Base-by-base conservation (phyloP, 2,113 vertebrate genomes). In the Takifugu bimaculatus region DNA sequence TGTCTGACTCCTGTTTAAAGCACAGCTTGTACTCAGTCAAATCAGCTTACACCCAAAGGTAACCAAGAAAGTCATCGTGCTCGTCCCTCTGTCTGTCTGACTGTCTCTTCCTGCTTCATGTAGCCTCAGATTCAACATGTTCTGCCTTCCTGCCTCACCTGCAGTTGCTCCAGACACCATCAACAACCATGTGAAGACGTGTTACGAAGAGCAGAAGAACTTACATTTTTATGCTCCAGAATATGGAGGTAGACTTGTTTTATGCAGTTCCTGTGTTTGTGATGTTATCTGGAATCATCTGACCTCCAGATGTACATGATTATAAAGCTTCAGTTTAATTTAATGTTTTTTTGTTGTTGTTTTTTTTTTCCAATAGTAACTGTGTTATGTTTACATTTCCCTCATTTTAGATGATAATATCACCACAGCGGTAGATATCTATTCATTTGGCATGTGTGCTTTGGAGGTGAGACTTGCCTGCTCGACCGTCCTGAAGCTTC, bases 401-500 rank as follows among this genome's bases (percentile, higher is more conserved):
- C 57, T 48, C 14, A 25, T 29, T 80, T 11, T 55, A 92, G 91
- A 80, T 81, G 94, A 94, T 69, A 91, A 93, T 5, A 94, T 99
- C 76, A 97, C 94, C 66, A 99, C 96, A 1, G 95, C 96, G 15
- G 95, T 97, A 81, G 96, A 99, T 81, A 99, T 99, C 78, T 98
- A 99, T 78, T 99, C 96, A 50, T 99, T 98, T 43, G 96, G 96
- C 79, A 97, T 99, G 94, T 99, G 96, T 87, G 96, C 95, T 15
- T 89, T 99, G 81, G 96, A 99, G 94, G 96, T 98, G 82, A 94
- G 92, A 45, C 3, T 6, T 5, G 14, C n/a, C 43, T 50, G 14
- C 57, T 4, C 15, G 14, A 56, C 50, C n/a, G 42, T 11, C 29
- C 7, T 7, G 27, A 57, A 7, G 4, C 4, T 1, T 28, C 52